Percentiles rank a stretch among this genome's conserved stretches.
Evolutionary conservation across 2,113 vertebrate species (phyloP).

Genomic region (Illadopsis cleaveri): DNA sequence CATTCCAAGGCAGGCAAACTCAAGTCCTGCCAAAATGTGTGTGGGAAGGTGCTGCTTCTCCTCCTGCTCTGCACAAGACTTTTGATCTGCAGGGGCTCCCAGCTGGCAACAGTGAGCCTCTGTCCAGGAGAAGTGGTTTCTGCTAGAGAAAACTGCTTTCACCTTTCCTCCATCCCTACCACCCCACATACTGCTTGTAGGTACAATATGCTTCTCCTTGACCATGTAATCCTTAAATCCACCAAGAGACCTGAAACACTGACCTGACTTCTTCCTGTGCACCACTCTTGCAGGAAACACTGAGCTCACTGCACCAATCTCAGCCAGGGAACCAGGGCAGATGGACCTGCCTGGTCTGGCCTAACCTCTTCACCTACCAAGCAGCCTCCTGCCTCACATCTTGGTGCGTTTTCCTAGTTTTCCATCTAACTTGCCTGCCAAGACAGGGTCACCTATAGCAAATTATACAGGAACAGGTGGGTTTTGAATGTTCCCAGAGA

Average conservation of each 20-base stretch:
- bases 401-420: background rate
- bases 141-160: background rate
- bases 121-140: background rate
- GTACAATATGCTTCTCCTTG: background rate
- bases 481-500: background rate
- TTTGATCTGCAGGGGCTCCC: background rate
- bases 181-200: background rate
- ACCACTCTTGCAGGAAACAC: background rate
- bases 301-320: background rate
- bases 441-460: background rate
- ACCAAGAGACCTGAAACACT: background rate
- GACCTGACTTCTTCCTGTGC: background rate
- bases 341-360: background rate
- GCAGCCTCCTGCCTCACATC: background rate
- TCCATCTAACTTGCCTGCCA: background rate
- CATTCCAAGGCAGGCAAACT: rapidly evolving
- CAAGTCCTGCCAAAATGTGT: background rate
- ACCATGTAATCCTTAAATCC: background rate
- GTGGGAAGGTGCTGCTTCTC: background rate
- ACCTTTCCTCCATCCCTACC: background rate
- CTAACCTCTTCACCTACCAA: background rate
- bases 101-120: background rate
- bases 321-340: background rate
- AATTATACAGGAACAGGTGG: too few relatives aligned
- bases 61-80: background rate